phyloP scores from a whole-genome alignment of 2,113 vertebrate genomes.

The Trogon surrucura region DNA sequence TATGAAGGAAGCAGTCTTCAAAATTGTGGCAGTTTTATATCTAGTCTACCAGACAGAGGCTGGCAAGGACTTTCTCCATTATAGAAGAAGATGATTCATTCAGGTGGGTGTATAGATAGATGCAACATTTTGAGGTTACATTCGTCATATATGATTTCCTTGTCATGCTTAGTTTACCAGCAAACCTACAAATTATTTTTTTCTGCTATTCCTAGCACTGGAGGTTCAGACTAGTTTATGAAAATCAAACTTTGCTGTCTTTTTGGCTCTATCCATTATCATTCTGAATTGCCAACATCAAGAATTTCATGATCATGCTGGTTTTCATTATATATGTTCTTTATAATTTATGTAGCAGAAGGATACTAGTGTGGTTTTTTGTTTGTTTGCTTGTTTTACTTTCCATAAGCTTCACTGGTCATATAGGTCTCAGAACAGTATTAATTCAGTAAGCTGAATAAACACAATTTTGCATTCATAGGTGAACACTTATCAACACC shows the following conservation, averaged over 20 bases:
- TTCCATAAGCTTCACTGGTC: constrained; percentile 60
- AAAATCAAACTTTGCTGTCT: constrained; percentile 27
- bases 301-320: background rate
- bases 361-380: background rate
- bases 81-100: background rate
- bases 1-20: background rate
- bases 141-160: constrained; percentile 40
- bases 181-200: constrained; percentile 28
- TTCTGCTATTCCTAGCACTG: constrained; percentile 2
- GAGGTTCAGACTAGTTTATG: background rate
- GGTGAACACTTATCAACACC: constrained; percentile 32
- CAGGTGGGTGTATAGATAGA: background rate
- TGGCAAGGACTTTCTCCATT: background rate
- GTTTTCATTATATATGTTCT: constrained; percentile 25
- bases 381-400: background rate
- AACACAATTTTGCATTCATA: constrained; percentile 46
- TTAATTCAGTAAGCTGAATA: constrained; percentile 70
- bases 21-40: background rate
- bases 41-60: background rate
- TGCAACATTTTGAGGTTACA: background rate
- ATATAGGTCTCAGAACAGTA: constrained; percentile 23
- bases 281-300: background rate
- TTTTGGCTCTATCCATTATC: background rate
- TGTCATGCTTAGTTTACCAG: constrained; percentile 41
- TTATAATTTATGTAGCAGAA: constrained; percentile 65